Base-by-base conservation (phyloP, 2,113 vertebrate genomes). In the Regulus satrapa region DNA sequence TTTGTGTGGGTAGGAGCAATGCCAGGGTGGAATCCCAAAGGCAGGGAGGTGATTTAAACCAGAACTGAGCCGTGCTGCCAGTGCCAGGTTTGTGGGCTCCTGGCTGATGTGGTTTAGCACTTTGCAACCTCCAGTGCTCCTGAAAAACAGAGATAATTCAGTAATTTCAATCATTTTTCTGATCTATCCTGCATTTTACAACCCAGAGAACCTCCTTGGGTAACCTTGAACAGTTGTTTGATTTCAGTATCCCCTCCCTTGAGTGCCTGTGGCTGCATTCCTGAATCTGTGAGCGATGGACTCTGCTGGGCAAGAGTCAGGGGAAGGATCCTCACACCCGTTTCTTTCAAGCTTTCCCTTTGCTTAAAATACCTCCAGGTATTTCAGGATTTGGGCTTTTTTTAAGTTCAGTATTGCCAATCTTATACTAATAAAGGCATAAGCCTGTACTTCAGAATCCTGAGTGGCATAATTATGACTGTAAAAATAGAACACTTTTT, bases 401-500 rank as follows among this genome's bases (percentile, higher is more conserved):
- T 95, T 91, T 63, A 87, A 93, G 79, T 91, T 92, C 86, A 61
- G 76, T 89, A 63, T 89, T 95, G 77, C 87, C 75, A 84, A 51
- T 94, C 88, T 94, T 88, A 79, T 31, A 93, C 92, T 96, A 96
- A 96, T 96, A 96, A 95, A 96, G 88, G 85, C 85, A 90, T 82
- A 92, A 97, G 94, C 90, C 85, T 74, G 82, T 88, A 93, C 93
- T 94, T 94, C 62, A 96, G n/a, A 96, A 92, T 94, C 63, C 76
- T 95, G 93, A 96, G 95, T 94, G 87, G 93, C 92, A 88, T 97
- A 95, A 97, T 94, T 94, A 96, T 55, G 85, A 58, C 85, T 94
- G 95, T 51, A 96, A 93, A 96, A 96, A 97, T 96, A 96, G 94
- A 92, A 80, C 95, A 95, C 82, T 97, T 95, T 96, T 89, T 95